phyloP scores from a whole-genome alignment of 2,113 vertebrate genomes.

The Tetraodon nigroviridis region DNA sequence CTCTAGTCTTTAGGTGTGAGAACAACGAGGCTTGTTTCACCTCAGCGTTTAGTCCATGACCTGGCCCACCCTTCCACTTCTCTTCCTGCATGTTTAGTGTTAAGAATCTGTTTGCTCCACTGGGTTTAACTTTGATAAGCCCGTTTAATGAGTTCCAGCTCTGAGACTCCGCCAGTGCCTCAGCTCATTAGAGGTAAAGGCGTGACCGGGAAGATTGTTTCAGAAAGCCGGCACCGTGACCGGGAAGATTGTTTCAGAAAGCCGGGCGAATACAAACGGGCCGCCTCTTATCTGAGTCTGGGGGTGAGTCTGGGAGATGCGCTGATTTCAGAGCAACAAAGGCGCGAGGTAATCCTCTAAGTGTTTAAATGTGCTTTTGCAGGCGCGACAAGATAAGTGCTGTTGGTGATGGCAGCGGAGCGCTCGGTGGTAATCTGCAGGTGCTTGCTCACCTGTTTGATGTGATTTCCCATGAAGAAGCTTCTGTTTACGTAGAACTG shows the following conservation, averaged over 20 bases:
- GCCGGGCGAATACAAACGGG: slow-evolving; percentile 37
- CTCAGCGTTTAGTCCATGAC: slow-evolving; percentile 26
- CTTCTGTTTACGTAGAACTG: no score
- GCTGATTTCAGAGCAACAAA: slow-evolving; percentile 40
- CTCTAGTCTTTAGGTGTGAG: slow-evolving; percentile 28
- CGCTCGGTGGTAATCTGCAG: background rate
- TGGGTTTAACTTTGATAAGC: slow-evolving; percentile 32
- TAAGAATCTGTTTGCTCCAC: slow-evolving; percentile 9
- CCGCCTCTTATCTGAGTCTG: slow-evolving; percentile 32
- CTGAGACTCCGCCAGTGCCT: slow-evolving; percentile 12
- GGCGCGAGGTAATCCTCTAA: slow-evolving; percentile 8
- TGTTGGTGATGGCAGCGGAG: background rate
- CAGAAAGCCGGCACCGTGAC: slow-evolving; percentile 27
- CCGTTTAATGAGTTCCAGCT: slow-evolving; percentile 25
- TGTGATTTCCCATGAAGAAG: background rate
- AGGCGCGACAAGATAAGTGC: slow-evolving; percentile 35
- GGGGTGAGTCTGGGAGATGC: slow-evolving; percentile 3
- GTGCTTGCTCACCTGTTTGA: slow-evolving; percentile 7
- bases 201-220: slow-evolving; percentile 35
- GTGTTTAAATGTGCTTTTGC: slow-evolving; percentile 19
- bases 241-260: slow-evolving; percentile 41
- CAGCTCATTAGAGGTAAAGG: slow-evolving; percentile 43
- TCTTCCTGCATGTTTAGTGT: slow-evolving; percentile 24
- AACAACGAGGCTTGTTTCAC: slow-evolving; percentile 24
- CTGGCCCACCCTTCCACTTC: slow-evolving; percentile 5